Percentiles rank a stretch among this genome's conserved stretches.
Evolutionary conservation across 2,113 vertebrate species (phyloP).

Genomic region (Saimiri boliviensis): DNA sequence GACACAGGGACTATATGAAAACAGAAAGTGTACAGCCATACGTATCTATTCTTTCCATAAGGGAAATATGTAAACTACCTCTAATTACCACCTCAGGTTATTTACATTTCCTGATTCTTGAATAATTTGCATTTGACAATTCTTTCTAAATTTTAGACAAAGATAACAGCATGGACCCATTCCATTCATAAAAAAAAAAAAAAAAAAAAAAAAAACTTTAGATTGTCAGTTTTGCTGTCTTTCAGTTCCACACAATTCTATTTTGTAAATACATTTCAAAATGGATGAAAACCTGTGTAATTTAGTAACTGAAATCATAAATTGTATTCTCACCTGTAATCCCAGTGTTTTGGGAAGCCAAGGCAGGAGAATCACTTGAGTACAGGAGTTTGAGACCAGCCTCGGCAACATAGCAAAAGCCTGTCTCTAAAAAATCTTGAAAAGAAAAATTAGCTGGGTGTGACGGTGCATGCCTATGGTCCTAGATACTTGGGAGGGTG

Average conservation of each 20-base stretch:
- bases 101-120: not conserved
- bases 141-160: slow-evolving; percentile 2
- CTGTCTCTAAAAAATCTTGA: not conserved
- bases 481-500: not conserved
- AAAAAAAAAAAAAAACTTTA: not conserved
- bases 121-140: slow-evolving; percentile 4
- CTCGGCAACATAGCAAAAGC: not conserved
- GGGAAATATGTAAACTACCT: not conserved
- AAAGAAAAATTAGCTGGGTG: not conserved
- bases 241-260: slow-evolving; percentile 6
- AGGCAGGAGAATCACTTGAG: not conserved
- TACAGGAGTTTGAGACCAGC: not conserved
- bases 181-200: not conserved
- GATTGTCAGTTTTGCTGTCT: slow-evolving; percentile 5
- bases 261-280: slow-evolving; percentile 52
- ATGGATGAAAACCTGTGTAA: slow-evolving; percentile 5
- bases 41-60: not conserved
- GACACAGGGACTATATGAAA: slow-evolving; percentile 6
- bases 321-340: not conserved
- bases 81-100: slow-evolving; percentile 8
- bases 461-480: not conserved
- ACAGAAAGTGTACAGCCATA: not conserved
- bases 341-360: not conserved
- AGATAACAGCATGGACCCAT: not conserved
- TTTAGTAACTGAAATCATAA: slow-evolving; percentile 40